Conservation (phyloP, 2,888 invertebrate species). For the Notodonta ziczac region DNA sequence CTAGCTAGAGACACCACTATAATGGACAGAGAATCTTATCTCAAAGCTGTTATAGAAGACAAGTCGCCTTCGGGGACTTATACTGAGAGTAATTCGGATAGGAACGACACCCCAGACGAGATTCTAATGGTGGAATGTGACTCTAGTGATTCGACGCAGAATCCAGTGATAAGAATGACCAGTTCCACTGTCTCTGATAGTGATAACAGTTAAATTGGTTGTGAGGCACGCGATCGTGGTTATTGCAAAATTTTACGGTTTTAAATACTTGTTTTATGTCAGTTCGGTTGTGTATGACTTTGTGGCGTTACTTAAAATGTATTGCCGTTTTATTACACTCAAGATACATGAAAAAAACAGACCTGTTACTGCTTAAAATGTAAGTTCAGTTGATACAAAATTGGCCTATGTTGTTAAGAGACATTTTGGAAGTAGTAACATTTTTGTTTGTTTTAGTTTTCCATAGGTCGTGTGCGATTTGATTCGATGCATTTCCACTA, state of each 20-base stretch:
- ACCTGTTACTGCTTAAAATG: not conserved
- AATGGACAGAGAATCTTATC: constrained; percentile 73
- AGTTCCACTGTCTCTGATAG: constrained; percentile 76
- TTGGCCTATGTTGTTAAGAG: constrained; percentile 3
- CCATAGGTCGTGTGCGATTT: constrained; percentile 18
- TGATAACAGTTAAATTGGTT: constrained; percentile 67
- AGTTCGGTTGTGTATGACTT: not conserved
- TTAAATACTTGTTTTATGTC: not conserved
- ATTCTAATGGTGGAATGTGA: constrained; percentile 80
- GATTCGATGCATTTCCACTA: constrained; percentile 16
- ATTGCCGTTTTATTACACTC: too few relatives aligned
- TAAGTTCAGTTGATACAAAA: not conserved
- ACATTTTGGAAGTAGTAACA: too few relatives aligned
- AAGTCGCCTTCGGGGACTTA: constrained; percentile 78
- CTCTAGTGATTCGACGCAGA: constrained; percentile 76
- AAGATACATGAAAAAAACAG: not conserved
- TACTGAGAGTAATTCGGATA: constrained; percentile 77
- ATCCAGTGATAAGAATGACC: constrained; percentile 79
- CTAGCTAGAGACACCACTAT: constrained; percentile 71
- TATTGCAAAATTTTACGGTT: not conserved
- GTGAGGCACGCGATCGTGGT: constrained; percentile 11
- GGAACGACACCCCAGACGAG: constrained; percentile 78
- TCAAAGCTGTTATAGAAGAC: constrained; percentile 79
- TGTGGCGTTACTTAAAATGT: too few relatives aligned
- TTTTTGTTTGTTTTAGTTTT: not conserved